Conservation (phyloP, 1,140 invertebrate genomes). For the Apis florea region DNA sequence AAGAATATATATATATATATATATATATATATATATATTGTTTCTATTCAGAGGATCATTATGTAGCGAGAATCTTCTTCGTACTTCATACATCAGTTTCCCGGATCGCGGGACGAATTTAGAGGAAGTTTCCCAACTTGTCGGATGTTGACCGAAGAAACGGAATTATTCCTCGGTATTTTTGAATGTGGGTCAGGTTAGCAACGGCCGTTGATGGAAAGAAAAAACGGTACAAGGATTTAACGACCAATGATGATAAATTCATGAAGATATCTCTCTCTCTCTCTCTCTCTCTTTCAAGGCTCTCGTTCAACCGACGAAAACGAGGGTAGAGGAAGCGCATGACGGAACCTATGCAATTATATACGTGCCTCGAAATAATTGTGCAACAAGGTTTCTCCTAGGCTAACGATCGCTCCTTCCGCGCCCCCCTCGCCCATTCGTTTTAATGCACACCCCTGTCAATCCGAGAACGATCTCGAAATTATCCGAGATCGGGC, state of each 20-base stretch:
- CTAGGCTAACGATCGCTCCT: not conserved
- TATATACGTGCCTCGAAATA: not conserved
- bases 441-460: not conserved
- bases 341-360: not conserved
- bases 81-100: too few relatives aligned
- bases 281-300: not conserved
- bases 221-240: not conserved
- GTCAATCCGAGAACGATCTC: not conserved
- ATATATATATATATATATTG: too few relatives aligned
- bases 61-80: too few relatives aligned
- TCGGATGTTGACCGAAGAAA: not conserved
- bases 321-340: conserved; percentile 15
- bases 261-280: not conserved
- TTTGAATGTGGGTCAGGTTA: not conserved
- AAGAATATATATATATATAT: too few relatives aligned
- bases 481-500: not conserved
- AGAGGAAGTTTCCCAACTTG: too few relatives aligned
- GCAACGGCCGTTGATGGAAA: not conserved
- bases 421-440: not conserved
- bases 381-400: conserved; percentile 12
- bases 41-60: too few relatives aligned
- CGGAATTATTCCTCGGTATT: not conserved
- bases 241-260: conserved; percentile 6
- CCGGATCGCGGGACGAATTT: too few relatives aligned
- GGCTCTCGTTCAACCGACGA: not conserved